A percentile compares a stretch with the other conserved stretches of the same genome.
Evolutionary conservation across 2,888 invertebrate genomes (phyloP).

Genomic region (Cataglyphis albicans): DNA sequence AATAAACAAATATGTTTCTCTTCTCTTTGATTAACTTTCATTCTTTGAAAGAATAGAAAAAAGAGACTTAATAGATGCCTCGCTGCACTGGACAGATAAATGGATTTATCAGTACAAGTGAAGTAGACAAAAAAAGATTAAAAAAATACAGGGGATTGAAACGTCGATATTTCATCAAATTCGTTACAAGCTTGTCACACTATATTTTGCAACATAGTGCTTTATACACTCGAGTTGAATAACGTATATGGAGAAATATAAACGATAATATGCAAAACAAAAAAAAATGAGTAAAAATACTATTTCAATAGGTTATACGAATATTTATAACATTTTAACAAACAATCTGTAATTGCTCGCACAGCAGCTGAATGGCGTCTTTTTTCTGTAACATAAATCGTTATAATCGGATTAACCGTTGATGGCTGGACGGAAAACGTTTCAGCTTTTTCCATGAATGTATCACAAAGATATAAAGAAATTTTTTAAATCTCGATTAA

Average conservation of each 20-base stretch:
- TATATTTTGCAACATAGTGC: constrained; percentile 34
- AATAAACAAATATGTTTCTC: constrained; percentile 3
- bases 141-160: constrained; percentile 28
- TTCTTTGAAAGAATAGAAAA: not conserved
- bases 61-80: constrained; percentile 13
- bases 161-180: constrained; percentile 50
- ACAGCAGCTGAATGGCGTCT: not conserved
- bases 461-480: constrained; percentile 7
- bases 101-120: constrained; percentile 29
- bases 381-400: not conserved
- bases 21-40: not conserved
- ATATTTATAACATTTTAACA: not conserved
- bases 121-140: constrained; percentile 19
- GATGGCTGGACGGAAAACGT: not conserved
- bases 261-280: not conserved
- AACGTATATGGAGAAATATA: not conserved
- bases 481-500: not conserved
- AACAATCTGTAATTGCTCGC: not conserved
- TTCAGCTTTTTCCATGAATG: not conserved
- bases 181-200: constrained; percentile 48
- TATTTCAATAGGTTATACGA: constrained; percentile 2
- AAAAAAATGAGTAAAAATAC: constrained; percentile 10
- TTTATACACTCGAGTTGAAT: constrained; percentile 22
- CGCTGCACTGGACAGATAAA: constrained; percentile 29
- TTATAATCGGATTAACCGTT: constrained; percentile 8